Percentiles rank a stretch among this genome's conserved stretches.
Conservation (phyloP, 2,113 vertebrate genomes). For the Elachura formosa region DNA sequence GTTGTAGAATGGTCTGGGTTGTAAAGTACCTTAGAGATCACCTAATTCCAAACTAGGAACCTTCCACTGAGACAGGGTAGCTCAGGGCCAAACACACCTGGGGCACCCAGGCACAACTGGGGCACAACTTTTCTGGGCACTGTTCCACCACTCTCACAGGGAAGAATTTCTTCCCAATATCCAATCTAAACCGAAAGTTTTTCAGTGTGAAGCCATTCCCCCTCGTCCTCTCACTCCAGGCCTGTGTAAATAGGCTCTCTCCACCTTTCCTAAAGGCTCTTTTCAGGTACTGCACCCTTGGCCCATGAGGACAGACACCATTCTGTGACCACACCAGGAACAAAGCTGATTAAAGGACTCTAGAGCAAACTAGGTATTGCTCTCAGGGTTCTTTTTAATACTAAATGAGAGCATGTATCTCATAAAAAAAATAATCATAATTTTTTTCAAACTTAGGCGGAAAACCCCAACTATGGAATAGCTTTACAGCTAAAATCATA, state of each 20-base stretch:
- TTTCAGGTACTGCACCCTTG: rapidly evolving
- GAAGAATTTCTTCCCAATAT: neutral
- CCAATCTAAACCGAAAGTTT: neutral
- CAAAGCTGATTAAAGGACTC: neutral
- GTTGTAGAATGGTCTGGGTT: neutral
- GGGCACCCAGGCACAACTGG: neutral
- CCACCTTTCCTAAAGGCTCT: neutral
- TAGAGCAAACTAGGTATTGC: neutral
- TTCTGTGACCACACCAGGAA: neutral
- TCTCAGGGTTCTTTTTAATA: neutral
- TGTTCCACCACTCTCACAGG: neutral
- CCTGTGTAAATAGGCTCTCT: too few relatives aligned
- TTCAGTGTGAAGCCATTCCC: neutral
- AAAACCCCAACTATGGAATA: neutral
- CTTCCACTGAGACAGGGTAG: too few relatives aligned
- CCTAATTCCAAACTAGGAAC: neutral
- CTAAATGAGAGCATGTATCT: neutral
- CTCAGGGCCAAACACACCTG: neutral
- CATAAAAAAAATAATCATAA: neutral
- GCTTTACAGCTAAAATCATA: neutral
- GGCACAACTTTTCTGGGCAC: neutral
- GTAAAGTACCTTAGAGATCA: neutral
- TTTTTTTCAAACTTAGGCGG: neutral
- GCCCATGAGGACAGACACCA: rapidly evolving
- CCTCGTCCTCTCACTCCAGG: neutral